These are phyloP conservation scores for fruit fly (Drosophila melanogaster) DNA, from an alignment of 1,140 invertebrate species.

Conservation along the genomic window Release_6_plus_ISO1_MT NT_033777.3:24438501-24439000, in stretches of 20 bases:
- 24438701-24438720: slow-evolving; percentile 73
- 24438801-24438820: slow-evolving; percentile 75
- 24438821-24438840: slow-evolving; percentile 75
- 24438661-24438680: slow-evolving; percentile 17
- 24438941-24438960: slow-evolving; percentile 78
- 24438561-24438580: slow-evolving; percentile 33
- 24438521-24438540: slow-evolving; percentile 74
- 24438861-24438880: slow-evolving; percentile 1
- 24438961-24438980: slow-evolving; percentile 83
- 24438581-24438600: slow-evolving; percentile 70
- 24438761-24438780: slow-evolving; percentile 42
- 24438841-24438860: slow-evolving; percentile 59
- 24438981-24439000: slow-evolving; percentile 82
- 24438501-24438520: slow-evolving; percentile 61
- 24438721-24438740: slow-evolving; percentile 81
- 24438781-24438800: slow-evolving; percentile 74
- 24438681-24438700: slow-evolving; percentile 56
- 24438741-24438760: slow-evolving; percentile 80
- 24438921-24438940: neutral
- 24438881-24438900: slow-evolving; percentile 2
- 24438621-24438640: slow-evolving; percentile 80
- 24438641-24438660: slow-evolving; percentile 18
- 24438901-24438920: neutral
- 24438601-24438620: slow-evolving; percentile 70
- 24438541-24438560: slow-evolving; percentile 54